Evolutionary conservation across 2,113 vertebrate species (phyloP).

Genomic region (Perca schrenkii): DNA sequence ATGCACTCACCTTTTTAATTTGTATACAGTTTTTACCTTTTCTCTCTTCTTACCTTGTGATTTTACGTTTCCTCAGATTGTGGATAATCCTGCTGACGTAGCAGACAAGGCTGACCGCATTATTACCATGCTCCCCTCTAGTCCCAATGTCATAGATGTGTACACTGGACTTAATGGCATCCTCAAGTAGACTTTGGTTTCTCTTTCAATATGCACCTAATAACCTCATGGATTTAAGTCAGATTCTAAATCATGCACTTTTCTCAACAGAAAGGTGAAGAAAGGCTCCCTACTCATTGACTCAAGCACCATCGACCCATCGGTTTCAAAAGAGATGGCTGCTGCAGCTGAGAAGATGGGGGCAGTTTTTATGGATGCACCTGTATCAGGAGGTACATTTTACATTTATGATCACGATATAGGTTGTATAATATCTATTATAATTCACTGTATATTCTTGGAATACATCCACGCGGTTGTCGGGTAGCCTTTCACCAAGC

Average conservation of each 20-base stretch:
- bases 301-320: slow-evolving; percentile 98
- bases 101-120: slow-evolving; percentile 97
- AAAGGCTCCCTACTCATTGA: slow-evolving; percentile 98
- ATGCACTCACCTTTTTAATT: neutral
- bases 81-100: slow-evolving; percentile 94
- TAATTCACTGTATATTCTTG: neutral
- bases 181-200: slow-evolving; percentile 88
- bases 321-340: slow-evolving; percentile 95
- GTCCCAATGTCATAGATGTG: slow-evolving; percentile 91
- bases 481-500: neutral
- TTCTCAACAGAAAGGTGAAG: slow-evolving; percentile 92
- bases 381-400: slow-evolving; percentile 95
- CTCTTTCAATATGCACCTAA: neutral
- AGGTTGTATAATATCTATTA: neutral
- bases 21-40: neutral
- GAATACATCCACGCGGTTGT: neutral
- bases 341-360: slow-evolving; percentile 95
- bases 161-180: slow-evolving; percentile 95
- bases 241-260: neutral
- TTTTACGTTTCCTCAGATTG: slow-evolving; percentile 85
- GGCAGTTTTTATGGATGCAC: slow-evolving; percentile 98
- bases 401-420: neutral
- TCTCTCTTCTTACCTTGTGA: neutral
- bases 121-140: slow-evolving; percentile 98
- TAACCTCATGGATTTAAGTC: neutral